Conservation (phyloP, 2,113 vertebrate genomes). For the Limnothrissa miodon region DNA sequence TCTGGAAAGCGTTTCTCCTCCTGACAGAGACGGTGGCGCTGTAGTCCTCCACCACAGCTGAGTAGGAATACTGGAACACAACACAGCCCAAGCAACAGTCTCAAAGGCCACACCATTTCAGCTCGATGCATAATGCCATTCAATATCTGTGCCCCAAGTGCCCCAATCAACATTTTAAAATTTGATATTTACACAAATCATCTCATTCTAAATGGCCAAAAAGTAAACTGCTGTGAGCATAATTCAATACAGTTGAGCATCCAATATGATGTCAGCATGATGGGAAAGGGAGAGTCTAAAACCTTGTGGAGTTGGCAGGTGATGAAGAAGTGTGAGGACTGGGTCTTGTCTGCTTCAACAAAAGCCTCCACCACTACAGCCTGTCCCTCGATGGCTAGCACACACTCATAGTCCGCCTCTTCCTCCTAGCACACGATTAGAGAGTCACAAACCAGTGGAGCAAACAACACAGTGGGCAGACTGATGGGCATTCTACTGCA, state of each 20-base stretch:
- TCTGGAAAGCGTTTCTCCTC: conserved; percentile 74
- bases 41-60: conserved; percentile 78
- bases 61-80: conserved; percentile 81
- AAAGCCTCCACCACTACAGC: conserved; percentile 80
- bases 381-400: conserved; percentile 80
- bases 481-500: too few relatives aligned
- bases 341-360: conserved; percentile 72
- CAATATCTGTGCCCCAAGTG: neutral
- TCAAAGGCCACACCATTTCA: conserved; percentile 45
- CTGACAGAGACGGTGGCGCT: conserved; percentile 79
- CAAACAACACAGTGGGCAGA: too few relatives aligned
- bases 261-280: neutral
- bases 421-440: conserved; percentile 69
- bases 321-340: conserved; percentile 76
- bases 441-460: neutral
- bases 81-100: conserved; percentile 23
- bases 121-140: neutral
- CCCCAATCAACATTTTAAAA: neutral
- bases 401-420: conserved; percentile 82
- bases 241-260: neutral
- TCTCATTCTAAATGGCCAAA: neutral
- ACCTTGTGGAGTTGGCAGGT: conserved; percentile 83
- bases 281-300: conserved; percentile 9
- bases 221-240: neutral
- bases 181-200: neutral